Percentiles rank a stretch among this genome's conserved stretches.
Evolutionary conservation across 2,888 invertebrate species (phyloP).

Genomic region (Drosophila testacea): DNA sequence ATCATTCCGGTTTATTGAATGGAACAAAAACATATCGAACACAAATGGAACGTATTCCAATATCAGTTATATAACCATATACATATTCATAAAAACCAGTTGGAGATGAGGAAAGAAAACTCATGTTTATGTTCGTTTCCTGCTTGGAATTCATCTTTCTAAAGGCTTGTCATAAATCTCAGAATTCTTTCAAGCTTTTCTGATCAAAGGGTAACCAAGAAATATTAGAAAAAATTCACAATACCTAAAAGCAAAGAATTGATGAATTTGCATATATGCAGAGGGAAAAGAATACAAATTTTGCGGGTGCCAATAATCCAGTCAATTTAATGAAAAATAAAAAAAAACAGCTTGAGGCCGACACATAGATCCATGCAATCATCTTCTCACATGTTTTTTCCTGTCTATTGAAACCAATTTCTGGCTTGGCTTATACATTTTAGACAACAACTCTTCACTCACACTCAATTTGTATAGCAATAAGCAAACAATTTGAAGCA

Average conservation of each 20-base stretch:
- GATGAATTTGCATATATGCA: slow-evolving; percentile 13
- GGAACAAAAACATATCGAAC: too few relatives aligned
- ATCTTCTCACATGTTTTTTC: slow-evolving; percentile 23
- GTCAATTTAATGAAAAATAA: slow-evolving; percentile 65
- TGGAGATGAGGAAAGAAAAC: too few relatives aligned
- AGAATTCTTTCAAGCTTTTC: background rate
- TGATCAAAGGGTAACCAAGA: background rate
- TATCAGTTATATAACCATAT: too few relatives aligned
- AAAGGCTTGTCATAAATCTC: too few relatives aligned
- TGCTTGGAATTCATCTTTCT: too few relatives aligned
- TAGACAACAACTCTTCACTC: slow-evolving; percentile 38
- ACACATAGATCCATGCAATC: slow-evolving; percentile 3
- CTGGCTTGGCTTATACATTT: slow-evolving; percentile 52
- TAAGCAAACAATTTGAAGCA: slow-evolving; percentile 73
- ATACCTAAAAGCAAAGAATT: slow-evolving; percentile 8
- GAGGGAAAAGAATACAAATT: slow-evolving; percentile 30
- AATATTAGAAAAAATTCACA: background rate
- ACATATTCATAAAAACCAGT: too few relatives aligned
- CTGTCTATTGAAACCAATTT: slow-evolving; percentile 57
- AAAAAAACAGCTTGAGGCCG: slow-evolving; percentile 37
- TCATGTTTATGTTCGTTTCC: too few relatives aligned
- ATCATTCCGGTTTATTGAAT: too few relatives aligned
- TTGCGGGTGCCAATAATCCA: slow-evolving; percentile 52
- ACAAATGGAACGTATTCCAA: too few relatives aligned
- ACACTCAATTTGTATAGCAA: slow-evolving; percentile 61